Evolutionary conservation across 2,888 invertebrate species (phyloP).

Genomic region (Pseudococcus longispinus): DNA sequence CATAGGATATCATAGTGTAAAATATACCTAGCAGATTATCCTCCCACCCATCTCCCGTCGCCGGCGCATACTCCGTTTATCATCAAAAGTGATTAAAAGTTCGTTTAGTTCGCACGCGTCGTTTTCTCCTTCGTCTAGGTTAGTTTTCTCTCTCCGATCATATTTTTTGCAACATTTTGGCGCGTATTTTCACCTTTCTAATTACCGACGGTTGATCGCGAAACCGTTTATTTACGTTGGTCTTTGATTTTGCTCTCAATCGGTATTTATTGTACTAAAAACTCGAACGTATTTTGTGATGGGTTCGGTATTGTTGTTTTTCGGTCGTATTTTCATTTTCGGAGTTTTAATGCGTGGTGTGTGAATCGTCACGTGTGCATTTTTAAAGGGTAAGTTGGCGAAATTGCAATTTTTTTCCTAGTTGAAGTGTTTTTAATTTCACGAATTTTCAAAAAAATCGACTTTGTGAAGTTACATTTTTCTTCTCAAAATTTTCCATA

Average conservation of each 20-base stretch:
- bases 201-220: not conserved
- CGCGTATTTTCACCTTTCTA: constrained; percentile 36
- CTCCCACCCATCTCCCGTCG: constrained; percentile 43
- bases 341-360: not conserved
- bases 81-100: constrained; percentile 46
- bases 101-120: constrained; percentile 45
- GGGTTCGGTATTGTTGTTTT: not conserved
- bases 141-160: constrained; percentile 14
- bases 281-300: not conserved
- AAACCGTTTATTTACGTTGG: not conserved
- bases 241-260: not conserved
- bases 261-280: not conserved
- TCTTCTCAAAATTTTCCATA: no score
- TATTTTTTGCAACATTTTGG: constrained; percentile 37
- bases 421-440: no score
- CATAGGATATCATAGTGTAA: constrained; percentile 21
- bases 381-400: no score
- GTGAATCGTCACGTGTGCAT: not conserved
- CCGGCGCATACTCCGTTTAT: constrained; percentile 44
- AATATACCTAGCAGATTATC: constrained; percentile 43
- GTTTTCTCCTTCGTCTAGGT: constrained; percentile 46
- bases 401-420: no score
- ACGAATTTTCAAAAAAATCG: no score
- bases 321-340: not conserved
- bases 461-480: no score